Evolutionary conservation across 2,113 vertebrate genomes (phyloP).

Genomic region (Aphelocoma coerulescens): DNA sequence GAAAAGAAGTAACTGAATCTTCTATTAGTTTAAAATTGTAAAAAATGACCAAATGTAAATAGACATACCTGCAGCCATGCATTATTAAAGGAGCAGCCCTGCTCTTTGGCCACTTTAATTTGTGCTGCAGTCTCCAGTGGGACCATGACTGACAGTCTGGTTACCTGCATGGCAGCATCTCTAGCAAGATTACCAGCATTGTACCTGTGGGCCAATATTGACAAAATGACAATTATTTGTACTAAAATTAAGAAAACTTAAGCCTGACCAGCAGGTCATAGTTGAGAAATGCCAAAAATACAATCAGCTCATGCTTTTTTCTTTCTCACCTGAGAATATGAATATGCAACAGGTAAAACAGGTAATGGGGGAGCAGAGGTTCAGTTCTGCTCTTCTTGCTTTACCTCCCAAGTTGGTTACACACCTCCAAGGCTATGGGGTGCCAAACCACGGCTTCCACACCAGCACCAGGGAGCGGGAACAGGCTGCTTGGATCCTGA

Average conservation of each 20-base stretch:
- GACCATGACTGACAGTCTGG: background rate
- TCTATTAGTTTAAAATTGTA: background rate
- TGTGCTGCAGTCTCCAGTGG: background rate
- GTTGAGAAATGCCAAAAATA: background rate
- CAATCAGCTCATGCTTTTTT: background rate
- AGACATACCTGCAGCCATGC: background rate
- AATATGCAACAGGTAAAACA: background rate
- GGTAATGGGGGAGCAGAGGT: background rate
- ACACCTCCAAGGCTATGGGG: accelerated
- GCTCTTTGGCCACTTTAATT: background rate
- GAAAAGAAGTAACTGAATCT: background rate
- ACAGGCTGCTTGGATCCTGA: background rate
- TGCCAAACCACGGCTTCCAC: background rate
- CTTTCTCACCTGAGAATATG: background rate
- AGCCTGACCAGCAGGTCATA: background rate
- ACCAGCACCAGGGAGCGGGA: background rate
- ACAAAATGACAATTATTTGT: background rate
- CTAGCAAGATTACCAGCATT: background rate
- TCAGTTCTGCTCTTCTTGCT: background rate
- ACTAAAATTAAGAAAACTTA: background rate
- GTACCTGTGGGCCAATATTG: background rate
- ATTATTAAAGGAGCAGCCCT: background rate
- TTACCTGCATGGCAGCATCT: background rate
- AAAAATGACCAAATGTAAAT: background rate
- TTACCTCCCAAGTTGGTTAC: background rate